A percentile compares a stretch with the other conserved stretches of the same genome.
Evolutionary conservation across 2,888 invertebrate genomes (phyloP).

Genomic region (Drosophila kambysellisi): DNA sequence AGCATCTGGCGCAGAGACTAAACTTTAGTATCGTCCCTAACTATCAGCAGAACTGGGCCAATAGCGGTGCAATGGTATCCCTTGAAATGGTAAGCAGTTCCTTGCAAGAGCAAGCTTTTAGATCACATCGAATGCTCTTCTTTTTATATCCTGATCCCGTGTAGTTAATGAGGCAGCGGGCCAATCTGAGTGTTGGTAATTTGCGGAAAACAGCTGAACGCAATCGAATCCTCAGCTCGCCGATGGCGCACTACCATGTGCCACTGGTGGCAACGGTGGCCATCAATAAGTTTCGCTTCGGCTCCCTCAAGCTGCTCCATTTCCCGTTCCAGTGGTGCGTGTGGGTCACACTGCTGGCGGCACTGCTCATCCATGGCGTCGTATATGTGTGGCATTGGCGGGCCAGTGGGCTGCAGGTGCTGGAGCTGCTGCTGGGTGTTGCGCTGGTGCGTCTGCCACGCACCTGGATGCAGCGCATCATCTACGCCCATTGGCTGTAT

Average conservation of each 20-base stretch:
- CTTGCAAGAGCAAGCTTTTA: background rate
- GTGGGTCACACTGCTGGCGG: slow-evolving; percentile 51
- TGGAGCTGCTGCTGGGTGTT: slow-evolving; percentile 56
- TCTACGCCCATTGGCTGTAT: slow-evolving; percentile 62
- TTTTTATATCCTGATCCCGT: background rate
- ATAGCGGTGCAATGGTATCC: slow-evolving; percentile 41
- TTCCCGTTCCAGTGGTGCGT: slow-evolving; percentile 60
- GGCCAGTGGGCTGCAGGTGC: slow-evolving; percentile 36
- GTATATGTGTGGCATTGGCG: slow-evolving; percentile 47
- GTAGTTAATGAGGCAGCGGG: slow-evolving; percentile 43
- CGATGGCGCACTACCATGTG: slow-evolving; percentile 67
- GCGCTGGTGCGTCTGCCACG: slow-evolving; percentile 40
- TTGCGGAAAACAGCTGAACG: slow-evolving; percentile 59
- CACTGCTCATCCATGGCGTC: slow-evolving; percentile 39
- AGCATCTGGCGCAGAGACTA: slow-evolving; percentile 56
- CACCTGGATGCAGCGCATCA: slow-evolving; percentile 54
- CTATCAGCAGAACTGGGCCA: slow-evolving; percentile 40
- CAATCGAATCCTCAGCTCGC: slow-evolving; percentile 48
- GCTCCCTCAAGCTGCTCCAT: slow-evolving; percentile 45
- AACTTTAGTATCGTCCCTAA: slow-evolving; percentile 59
- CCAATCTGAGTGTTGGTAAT: slow-evolving; percentile 69
- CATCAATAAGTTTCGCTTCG: slow-evolving; percentile 43
- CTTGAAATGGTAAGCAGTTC: slow-evolving; percentile 56
- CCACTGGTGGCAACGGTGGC: slow-evolving; percentile 57
- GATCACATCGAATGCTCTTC: background rate